Evolutionary conservation across 2,888 invertebrate genomes (phyloP).

Genomic region (Apoderus coryli): DNA sequence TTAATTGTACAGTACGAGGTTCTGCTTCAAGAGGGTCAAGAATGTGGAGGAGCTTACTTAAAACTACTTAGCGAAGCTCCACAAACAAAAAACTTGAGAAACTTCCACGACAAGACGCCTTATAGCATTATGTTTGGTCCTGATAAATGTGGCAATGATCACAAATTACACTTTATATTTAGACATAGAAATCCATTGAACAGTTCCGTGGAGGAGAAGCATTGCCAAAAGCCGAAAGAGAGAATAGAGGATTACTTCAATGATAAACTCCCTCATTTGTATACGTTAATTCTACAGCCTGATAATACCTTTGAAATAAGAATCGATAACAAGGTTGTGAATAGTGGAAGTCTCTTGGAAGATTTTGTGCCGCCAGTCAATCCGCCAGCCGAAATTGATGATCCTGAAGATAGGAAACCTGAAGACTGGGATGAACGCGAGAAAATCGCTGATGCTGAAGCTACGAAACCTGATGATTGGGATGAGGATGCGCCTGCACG

Average conservation of each 20-base stretch:
- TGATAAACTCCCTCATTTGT: conserved; percentile 86
- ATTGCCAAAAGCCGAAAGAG: conserved; percentile 80
- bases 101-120: conserved; percentile 89
- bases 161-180: conserved; percentile 88
- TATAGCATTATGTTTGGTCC: conserved; percentile 99
- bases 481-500: conserved; percentile 87
- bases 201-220: conserved; percentile 82
- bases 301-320: conserved; percentile 69
- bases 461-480: conserved; percentile 92
- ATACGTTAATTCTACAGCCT: conserved; percentile 61
- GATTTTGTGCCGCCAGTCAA: conserved; percentile 91
- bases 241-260: conserved; percentile 76
- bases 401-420: conserved; percentile 74
- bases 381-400: conserved; percentile 88
- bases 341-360: conserved; percentile 72
- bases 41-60: conserved; percentile 96
- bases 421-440: conserved; percentile 89
- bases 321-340: conserved; percentile 71
- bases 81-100: conserved; percentile 53
- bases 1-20: conserved; percentile 82
- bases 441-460: conserved; percentile 31
- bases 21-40: conserved; percentile 88
- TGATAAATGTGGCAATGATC: conserved; percentile 95
- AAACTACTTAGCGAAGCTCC: conserved; percentile 70
- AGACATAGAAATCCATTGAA: conserved; percentile 88